Conservation (phyloP, 2,113 vertebrate species). For the Hippopotamus amphibius region DNA sequence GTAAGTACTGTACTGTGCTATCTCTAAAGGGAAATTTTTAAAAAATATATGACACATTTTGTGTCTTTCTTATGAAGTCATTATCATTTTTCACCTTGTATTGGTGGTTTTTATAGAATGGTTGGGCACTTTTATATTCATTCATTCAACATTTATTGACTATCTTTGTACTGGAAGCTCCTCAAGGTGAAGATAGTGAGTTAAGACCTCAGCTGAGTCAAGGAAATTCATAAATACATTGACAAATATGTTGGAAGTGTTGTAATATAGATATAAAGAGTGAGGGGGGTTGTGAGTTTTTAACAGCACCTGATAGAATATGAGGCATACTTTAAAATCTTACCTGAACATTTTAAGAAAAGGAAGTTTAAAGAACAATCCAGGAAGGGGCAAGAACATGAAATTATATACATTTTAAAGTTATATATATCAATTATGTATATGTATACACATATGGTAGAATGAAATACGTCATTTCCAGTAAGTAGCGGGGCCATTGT, state of each 20-base stretch:
- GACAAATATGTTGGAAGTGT: background rate
- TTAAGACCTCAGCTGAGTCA: background rate
- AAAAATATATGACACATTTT: background rate
- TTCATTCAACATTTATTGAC: background rate
- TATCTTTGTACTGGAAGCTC: background rate
- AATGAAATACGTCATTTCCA: background rate
- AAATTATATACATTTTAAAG: background rate
- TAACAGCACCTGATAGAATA: background rate
- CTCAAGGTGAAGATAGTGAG: background rate
- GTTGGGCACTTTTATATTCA: background rate
- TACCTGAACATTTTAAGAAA: background rate
- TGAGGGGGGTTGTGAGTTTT: background rate
- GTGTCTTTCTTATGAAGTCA: background rate
- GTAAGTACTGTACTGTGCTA: background rate
- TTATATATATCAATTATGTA: background rate
- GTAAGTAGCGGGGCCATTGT: background rate
- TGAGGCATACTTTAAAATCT: background rate
- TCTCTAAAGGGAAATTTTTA: background rate
- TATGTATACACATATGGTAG: background rate
- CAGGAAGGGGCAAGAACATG: background rate
- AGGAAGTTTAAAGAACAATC: background rate
- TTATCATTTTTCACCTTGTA: background rate
- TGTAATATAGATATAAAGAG: background rate
- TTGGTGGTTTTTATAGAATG: background rate
- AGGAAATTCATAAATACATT: background rate